Percentiles rank a stretch among this genome's conserved stretches.
phyloP scores from a whole-genome alignment of 2,797 vertebrate genomes.

The Xyrichtys novacula region DNA sequence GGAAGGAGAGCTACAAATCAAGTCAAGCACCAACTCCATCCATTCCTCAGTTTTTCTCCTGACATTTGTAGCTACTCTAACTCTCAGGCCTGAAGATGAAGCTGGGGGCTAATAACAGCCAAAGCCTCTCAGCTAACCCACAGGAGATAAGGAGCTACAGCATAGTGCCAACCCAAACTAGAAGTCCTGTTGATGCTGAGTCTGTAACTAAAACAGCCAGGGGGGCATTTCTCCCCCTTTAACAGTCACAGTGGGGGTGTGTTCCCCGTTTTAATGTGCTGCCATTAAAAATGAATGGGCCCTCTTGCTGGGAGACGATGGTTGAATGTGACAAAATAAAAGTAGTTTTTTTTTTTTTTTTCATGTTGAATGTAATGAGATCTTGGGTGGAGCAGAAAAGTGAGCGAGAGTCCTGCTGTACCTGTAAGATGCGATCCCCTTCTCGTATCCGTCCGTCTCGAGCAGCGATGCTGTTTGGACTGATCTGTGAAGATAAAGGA shows the following conservation, averaged over 20 bases:
- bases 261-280: constrained; percentile 72
- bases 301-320: constrained; percentile 65
- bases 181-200: constrained; percentile 78
- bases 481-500: constrained; percentile 84
- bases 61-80: constrained; percentile 10
- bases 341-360: constrained; percentile 20
- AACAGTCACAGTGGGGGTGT: constrained; percentile 68
- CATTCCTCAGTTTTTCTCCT: constrained; percentile 12
- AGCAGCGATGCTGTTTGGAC: constrained; percentile 95
- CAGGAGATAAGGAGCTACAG: constrained; percentile 39
- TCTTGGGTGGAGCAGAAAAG: constrained; percentile 9
- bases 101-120: constrained; percentile 53
- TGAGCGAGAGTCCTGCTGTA: constrained; percentile 59
- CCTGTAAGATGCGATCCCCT: constrained; percentile 97
- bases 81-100: constrained; percentile 49
- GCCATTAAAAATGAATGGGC: constrained; percentile 82
- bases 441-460: constrained; percentile 94
- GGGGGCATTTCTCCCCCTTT: constrained; percentile 66
- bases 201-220: constrained; percentile 76
- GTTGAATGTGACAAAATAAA: constrained; percentile 60
- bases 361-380: constrained; percentile 55
- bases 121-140: constrained; percentile 51
- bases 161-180: constrained; percentile 47
- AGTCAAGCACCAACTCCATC: too few species aligned
- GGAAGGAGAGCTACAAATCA: too few species aligned